Evolutionary conservation across 2,888 invertebrate genomes (phyloP).

Genomic region (Colostygia pectinataria): DNA sequence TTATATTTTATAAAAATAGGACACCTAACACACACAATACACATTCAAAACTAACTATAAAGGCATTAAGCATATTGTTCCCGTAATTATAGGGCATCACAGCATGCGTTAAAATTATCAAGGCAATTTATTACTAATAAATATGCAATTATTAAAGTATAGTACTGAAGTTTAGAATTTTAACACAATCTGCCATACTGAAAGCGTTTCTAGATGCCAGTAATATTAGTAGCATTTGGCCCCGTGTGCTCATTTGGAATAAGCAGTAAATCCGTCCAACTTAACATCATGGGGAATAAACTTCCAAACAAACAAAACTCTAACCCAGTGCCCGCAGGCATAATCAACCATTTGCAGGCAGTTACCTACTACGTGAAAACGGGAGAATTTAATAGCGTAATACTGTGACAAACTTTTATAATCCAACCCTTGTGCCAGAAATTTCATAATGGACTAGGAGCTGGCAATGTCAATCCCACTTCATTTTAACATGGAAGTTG

Average conservation of each 20-base stretch:
- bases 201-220: no score
- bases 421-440: conserved; percentile 19
- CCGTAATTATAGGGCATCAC: no score
- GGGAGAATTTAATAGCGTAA: conserved; percentile 22
- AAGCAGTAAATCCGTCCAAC: conserved; percentile 9
- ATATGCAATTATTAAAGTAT: no score
- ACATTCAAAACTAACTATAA: no score
- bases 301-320: conserved; percentile 19
- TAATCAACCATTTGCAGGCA: conserved; percentile 20
- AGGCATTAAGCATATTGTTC: no score
- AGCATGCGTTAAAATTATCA: no score
- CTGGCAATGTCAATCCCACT: conserved; percentile 8
- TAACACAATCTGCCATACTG: no score
- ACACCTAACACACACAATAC: no score
- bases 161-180: no score
- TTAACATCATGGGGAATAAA: conserved; percentile 8
- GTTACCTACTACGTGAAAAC: conserved; percentile 15
- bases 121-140: no score
- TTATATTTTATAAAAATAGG: no score
- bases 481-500: conserved; percentile 18
- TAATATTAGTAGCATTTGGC: neutral
- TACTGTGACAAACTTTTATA: conserved; percentile 27
- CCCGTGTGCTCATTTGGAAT: conserved; percentile 9
- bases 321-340: conserved; percentile 16
- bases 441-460: conserved; percentile 15